These are phyloP conservation scores for Miltochrista miniata DNA, from an alignment of 2,888 invertebrate genomes.

Conservation along the genomic window DNA sequence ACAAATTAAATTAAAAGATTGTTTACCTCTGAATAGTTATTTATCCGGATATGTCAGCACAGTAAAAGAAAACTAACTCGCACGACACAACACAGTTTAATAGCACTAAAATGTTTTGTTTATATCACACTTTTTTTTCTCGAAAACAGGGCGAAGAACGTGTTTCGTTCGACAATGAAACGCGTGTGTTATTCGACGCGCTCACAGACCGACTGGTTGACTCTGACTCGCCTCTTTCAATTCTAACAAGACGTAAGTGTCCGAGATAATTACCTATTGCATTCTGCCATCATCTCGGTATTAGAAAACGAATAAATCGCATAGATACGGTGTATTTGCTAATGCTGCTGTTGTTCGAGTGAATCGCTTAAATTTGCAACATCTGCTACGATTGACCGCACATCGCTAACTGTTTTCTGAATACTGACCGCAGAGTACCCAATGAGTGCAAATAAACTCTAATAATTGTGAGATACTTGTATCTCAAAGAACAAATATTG, in stretches of 20 bases:
- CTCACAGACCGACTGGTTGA: slow-evolving; percentile 57
- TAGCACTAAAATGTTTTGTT: slow-evolving; percentile 45
- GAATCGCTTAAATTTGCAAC: slow-evolving; percentile 35
- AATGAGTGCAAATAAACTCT: no score
- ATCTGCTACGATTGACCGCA: slow-evolving; percentile 30
- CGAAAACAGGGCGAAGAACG: slow-evolving; percentile 46
- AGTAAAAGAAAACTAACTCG: slow-evolving; percentile 29
- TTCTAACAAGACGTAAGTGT: slow-evolving; percentile 43
- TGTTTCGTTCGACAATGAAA: slow-evolving; percentile 43
- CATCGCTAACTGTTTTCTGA: slow-evolving; percentile 20
- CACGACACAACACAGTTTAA: slow-evolving; percentile 50
- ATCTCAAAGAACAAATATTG: no score
- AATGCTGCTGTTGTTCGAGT: slow-evolving; percentile 39
- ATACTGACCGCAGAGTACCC: slow-evolving; percentile 5
- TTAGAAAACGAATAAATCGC: slow-evolving; percentile 78
- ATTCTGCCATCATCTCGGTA: slow-evolving; percentile 58
- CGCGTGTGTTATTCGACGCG: slow-evolving; percentile 49
- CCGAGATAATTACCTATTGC: slow-evolving; percentile 55
- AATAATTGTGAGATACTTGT: no score
- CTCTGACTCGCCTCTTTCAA: slow-evolving; percentile 34
- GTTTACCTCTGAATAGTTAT: slow-evolving; percentile 53
- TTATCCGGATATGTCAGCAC: slow-evolving; percentile 44
- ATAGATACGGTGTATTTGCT: slow-evolving; percentile 66
- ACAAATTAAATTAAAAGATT: slow-evolving; percentile 50
- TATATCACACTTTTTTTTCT: slow-evolving; percentile 39